These are phyloP conservation scores for Gallinago media DNA, from an alignment of 2,113 vertebrate species.

Conservation along the genomic window DNA sequence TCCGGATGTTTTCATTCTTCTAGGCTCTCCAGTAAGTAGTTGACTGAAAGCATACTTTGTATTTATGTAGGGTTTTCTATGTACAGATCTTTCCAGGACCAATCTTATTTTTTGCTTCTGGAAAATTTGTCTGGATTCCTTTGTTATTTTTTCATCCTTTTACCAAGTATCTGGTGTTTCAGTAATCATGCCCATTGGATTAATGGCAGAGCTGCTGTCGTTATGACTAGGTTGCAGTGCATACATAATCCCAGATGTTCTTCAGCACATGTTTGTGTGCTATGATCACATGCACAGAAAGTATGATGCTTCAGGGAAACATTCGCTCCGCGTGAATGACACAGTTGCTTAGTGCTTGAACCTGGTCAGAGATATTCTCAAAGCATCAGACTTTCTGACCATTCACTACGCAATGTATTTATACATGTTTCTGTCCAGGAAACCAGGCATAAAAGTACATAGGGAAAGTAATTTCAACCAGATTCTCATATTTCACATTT, in stretches of 20 bases:
- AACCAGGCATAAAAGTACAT: background rate
- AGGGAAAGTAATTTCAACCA: background rate
- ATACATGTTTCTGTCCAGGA: background rate
- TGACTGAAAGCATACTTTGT: background rate
- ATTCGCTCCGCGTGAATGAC: background rate
- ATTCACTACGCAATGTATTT: background rate
- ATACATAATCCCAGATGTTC: background rate
- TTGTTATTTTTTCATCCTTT: background rate
- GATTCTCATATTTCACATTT: background rate
- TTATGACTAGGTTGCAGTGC: background rate
- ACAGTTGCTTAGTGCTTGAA: constrained; percentile 4
- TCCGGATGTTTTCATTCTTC: background rate
- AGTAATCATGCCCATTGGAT: background rate
- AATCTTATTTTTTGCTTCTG: background rate
- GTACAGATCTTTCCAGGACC: background rate
- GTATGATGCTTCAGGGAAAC: constrained; percentile 39
- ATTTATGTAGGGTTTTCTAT: background rate
- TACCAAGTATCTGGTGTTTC: background rate
- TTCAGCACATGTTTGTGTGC: background rate
- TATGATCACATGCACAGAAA: background rate
- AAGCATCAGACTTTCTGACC: background rate
- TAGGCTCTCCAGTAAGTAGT: background rate
- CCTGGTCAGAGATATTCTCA: background rate
- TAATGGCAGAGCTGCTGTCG: background rate
- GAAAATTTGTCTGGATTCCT: background rate